phyloP scores from a whole-genome alignment of 1,140 invertebrate genomes.

The Aphelenchoides fujianensis region DNA sequence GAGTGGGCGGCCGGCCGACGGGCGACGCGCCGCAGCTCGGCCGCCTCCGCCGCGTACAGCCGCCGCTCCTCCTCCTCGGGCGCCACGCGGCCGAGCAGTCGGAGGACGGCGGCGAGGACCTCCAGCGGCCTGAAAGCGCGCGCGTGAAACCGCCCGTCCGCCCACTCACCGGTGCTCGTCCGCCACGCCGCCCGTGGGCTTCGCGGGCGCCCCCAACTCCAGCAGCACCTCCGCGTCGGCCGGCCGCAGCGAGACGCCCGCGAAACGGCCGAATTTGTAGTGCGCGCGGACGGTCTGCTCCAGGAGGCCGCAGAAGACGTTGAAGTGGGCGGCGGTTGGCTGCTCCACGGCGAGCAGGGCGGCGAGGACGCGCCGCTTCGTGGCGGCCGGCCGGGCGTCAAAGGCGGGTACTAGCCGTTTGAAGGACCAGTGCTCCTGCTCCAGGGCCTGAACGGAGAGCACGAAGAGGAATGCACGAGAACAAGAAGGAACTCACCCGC shows the following conservation, averaged over 20 bases:
- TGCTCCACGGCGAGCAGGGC: neutral
- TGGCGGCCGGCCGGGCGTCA: neutral
- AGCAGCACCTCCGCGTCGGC: conserved; percentile 1
- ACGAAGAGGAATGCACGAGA: neutral
- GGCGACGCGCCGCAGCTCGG: neutral
- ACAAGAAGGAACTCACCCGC: neutral
- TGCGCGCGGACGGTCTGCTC: neutral
- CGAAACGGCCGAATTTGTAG: neutral
- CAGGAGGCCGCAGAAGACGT: neutral
- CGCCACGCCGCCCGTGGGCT: no score
- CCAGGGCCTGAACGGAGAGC: neutral
- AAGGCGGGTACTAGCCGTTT: conserved; percentile 3
- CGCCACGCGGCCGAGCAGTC: neutral
- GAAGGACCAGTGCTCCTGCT: neutral
- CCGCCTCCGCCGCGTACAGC: neutral
- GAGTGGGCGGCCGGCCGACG: neutral
- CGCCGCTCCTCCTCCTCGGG: neutral
- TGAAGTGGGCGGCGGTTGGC: conserved; percentile 2
- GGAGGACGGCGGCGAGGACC: neutral
- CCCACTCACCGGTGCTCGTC: neutral
- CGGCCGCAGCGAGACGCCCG: neutral
- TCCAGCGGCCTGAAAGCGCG: neutral
- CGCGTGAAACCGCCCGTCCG: neutral
- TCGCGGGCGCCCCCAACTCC: neutral
- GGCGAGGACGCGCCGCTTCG: neutral